Percentiles rank a stretch among this genome's conserved stretches.
Evolutionary conservation across 2,113 vertebrate species (phyloP).

Genomic region (Pandion haliaetus): DNA sequence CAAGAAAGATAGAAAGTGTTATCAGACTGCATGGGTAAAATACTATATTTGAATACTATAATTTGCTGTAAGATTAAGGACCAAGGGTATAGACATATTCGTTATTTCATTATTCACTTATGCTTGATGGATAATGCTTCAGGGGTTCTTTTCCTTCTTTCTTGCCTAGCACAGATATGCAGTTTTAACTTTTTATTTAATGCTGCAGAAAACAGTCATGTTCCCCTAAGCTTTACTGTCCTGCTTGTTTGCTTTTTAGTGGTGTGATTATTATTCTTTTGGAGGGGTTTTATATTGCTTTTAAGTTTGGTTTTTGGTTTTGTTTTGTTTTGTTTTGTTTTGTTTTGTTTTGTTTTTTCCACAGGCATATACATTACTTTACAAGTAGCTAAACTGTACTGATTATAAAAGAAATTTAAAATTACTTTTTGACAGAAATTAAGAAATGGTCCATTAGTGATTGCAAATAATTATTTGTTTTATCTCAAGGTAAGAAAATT

Average conservation of each 20-base stretch:
- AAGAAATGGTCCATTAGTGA: not conserved
- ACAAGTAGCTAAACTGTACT: not conserved
- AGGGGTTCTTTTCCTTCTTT: constrained; percentile 51
- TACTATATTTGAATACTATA: constrained; percentile 80
- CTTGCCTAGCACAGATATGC: constrained; percentile 15
- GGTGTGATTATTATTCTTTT: constrained; percentile 22
- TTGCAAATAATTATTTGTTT: constrained; percentile 8
- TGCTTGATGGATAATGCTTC: constrained; percentile 71
- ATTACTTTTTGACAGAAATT: constrained; percentile 12
- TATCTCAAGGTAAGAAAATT: constrained; percentile 4
- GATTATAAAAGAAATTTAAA: constrained; percentile 25
- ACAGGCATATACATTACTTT: not conserved
- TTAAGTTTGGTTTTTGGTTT: not conserved
- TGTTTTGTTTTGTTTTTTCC: too few relatives aligned
- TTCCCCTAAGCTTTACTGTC: constrained; percentile 10
- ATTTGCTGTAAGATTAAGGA: constrained; percentile 81
- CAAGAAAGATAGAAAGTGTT: constrained; percentile 74
- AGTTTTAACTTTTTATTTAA: constrained; percentile 63
- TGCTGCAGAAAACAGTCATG: constrained; percentile 27
- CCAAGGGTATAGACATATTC: constrained; percentile 72
- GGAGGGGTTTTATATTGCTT: not conserved
- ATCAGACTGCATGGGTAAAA: constrained; percentile 74
- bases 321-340: too few relatives aligned
- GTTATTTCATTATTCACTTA: constrained; percentile 75
- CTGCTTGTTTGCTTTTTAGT: constrained; percentile 21